Percentiles rank a stretch among this genome's conserved stretches.
phyloP scores from a whole-genome alignment of 1,140 invertebrate genomes.

The Aphidius ervi region DNA sequence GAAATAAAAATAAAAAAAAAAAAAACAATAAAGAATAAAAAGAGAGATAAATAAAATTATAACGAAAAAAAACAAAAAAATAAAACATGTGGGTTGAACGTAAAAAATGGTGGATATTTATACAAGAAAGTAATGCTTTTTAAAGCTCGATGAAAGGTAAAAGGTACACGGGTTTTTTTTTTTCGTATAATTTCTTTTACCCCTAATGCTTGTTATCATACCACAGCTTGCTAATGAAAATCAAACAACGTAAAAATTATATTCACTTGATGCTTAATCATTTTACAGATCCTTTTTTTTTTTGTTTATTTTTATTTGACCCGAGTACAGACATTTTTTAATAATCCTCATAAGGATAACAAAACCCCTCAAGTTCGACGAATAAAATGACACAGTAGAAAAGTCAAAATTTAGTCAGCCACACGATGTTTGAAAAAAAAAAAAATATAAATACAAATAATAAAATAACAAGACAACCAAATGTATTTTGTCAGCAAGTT shows the following conservation, averaged over 20 bases:
- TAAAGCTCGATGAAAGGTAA: too few species aligned
- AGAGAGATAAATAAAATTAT: slow-evolving; percentile 6
- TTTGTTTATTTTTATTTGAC: slow-evolving; percentile 4
- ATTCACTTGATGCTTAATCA: slow-evolving; percentile 38
- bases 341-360: not conserved
- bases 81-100: slow-evolving; percentile 4
- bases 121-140: too few species aligned
- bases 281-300: slow-evolving; percentile 6
- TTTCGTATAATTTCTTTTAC: not conserved
- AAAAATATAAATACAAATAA: too few species aligned
- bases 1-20: slow-evolving; percentile 5
- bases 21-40: slow-evolving; percentile 1
- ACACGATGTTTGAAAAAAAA: too few species aligned
- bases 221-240: slow-evolving; percentile 53
- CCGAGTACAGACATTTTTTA: too few species aligned
- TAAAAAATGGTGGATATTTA: slow-evolving; percentile 22
- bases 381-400: too few species aligned
- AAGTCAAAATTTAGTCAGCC: too few species aligned
- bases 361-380: not conserved
- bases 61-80: not conserved
- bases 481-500: too few species aligned
- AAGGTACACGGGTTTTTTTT: slow-evolving; percentile 22
- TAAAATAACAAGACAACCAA: too few species aligned
- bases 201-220: not conserved
- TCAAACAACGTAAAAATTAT: slow-evolving; percentile 53